Evolutionary conservation across 2,888 invertebrate genomes (phyloP).

Genomic region (Yponomeuta malinellus): DNA sequence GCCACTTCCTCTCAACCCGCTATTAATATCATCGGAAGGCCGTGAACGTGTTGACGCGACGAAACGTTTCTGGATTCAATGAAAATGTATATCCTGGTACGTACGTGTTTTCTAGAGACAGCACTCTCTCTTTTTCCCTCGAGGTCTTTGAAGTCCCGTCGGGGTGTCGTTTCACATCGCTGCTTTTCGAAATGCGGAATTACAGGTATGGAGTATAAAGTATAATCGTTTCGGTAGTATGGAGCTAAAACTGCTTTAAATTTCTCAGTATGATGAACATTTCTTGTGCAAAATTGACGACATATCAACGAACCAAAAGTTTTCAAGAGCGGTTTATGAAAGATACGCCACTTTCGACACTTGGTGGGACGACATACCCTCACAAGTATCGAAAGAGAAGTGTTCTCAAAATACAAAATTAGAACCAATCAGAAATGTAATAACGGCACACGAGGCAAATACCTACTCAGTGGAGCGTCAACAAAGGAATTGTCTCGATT

Average conservation of each 20-base stretch:
- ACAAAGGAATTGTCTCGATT: slow-evolving; percentile 5
- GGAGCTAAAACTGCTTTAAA: no score
- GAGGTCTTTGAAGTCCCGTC: not conserved
- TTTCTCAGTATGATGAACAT: no score
- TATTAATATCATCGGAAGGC: slow-evolving; percentile 2
- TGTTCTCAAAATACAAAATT: not conserved
- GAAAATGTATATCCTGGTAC: not conserved
- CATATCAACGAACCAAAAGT: no score
- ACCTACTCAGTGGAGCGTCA: not conserved
- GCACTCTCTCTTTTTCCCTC: not conserved
- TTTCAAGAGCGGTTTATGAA: no score
- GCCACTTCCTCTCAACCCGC: not conserved
- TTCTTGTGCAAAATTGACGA: no score
- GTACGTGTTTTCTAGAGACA: not conserved
- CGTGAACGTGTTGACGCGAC: slow-evolving; percentile 5
- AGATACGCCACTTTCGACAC: no score
- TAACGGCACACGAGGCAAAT: not conserved
- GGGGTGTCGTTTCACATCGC: no score
- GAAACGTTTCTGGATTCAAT: not conserved
- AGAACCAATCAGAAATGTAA: not conserved
- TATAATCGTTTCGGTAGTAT: no score
- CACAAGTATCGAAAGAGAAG: no score
- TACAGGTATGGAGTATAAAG: no score
- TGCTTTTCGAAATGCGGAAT: no score
- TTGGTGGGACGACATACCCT: no score